Evolutionary conservation across 2,888 invertebrate genomes (phyloP), one percentile per base, ranked within the genome.

Genomic region (Drosophila atripex): DNA sequence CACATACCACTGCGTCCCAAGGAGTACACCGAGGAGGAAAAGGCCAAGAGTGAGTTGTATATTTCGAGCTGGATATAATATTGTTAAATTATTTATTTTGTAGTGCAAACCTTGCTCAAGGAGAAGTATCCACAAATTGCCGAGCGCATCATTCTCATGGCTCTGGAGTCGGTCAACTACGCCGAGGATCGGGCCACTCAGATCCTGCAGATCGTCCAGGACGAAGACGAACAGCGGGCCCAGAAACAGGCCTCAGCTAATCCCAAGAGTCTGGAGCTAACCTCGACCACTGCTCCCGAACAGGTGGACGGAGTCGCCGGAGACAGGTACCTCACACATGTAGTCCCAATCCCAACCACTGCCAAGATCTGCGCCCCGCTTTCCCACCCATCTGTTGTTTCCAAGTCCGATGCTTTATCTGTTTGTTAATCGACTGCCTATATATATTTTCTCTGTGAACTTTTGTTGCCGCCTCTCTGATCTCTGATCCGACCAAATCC

Each of bases 151-250:
- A 94, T 98, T 53, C 92, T 94, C 1, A 95, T 98, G 90, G 98
- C 98, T 0, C 92, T 98, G 72, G 97, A 98, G 86, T 97, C 97
- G 87, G 97, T 97, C 0, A 95, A 96, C 87, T 98, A 95, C 91
- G 95, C 97, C 75, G 96, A 97, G 89, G 95, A 95, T 56, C 93
- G 95, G 57, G 96, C 97, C 0, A 94, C 94, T 75, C 95, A 96
- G 90, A 96, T 98, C 75, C 92, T 98, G 55, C 93, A 94, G 77
- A 95, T 95, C 30, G 95, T 91, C 0, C 90, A 89, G 54, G 91
- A 94, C 70, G 96, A 96, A 80, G 95, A 96, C 80, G 92, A 90
- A 89, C 79, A 87, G 16, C 89, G 85, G n/a, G 86, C 80, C 12
- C 86, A 86, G 38, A 89, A 86, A 32, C 82, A 86, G 39, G 72